A percentile compares a stretch with the other conserved stretches of the same genome.
phyloP scores from a whole-genome alignment of 2,888 invertebrate genomes.

The Tuberolachnus salignus region DNA sequence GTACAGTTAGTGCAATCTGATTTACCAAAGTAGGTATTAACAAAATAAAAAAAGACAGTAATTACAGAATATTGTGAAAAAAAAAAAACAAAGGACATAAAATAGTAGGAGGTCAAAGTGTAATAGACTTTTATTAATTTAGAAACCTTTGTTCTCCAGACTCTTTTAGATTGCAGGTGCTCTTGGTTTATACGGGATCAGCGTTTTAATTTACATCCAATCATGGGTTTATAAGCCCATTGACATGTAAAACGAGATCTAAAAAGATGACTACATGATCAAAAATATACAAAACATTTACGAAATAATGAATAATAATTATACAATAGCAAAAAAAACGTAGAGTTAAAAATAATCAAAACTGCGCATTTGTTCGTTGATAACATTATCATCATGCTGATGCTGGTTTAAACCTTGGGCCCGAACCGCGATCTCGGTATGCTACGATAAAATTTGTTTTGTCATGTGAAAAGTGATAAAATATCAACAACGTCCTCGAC shows the following conservation, averaged over 20 bases:
- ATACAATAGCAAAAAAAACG: background rate
- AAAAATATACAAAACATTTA: constrained; percentile 16
- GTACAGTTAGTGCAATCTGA: background rate
- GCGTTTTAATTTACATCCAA: constrained; percentile 13
- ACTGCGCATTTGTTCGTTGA: constrained; percentile 50
- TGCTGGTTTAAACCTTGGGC: constrained; percentile 29
- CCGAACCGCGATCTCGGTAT: no score
- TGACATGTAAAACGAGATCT: constrained; percentile 7
- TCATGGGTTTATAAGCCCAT: constrained; percentile 15
- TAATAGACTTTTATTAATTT: constrained; percentile 22
- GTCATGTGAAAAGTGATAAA: no score
- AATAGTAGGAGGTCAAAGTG: constrained; percentile 47
- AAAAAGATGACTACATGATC: constrained; percentile 29
- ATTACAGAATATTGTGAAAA: constrained; percentile 11
- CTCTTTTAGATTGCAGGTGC: constrained; percentile 12
- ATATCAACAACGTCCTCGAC: no score
- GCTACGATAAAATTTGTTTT: no score
- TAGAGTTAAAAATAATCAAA: constrained; percentile 52
- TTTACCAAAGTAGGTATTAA: background rate
- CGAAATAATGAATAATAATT: constrained; percentile 12
- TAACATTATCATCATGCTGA: constrained; percentile 54
- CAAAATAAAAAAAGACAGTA: background rate
- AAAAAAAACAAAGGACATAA: constrained; percentile 20
- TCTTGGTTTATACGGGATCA: constrained; percentile 24
- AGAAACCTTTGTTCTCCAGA: constrained; percentile 49